A percentile compares a stretch with the other conserved stretches of the same genome.
Conservation (phyloP, 2,797 vertebrate species). For the Limnodromus scolopaceus region DNA sequence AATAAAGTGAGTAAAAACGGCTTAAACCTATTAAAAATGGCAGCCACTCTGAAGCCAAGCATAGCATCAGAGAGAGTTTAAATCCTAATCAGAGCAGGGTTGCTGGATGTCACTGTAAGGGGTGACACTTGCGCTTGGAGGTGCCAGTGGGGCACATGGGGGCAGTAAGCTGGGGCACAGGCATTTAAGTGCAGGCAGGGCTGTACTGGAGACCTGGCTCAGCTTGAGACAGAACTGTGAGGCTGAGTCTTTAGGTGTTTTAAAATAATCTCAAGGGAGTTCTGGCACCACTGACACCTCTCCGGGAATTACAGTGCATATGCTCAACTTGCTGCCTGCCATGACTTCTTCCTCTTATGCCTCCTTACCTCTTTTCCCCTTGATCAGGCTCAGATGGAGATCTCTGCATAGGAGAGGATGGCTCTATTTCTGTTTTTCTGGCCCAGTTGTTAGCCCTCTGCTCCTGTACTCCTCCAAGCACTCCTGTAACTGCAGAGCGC, state of each 20-base stretch:
- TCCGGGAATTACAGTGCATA: background rate
- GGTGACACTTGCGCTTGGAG: background rate
- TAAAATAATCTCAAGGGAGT: background rate
- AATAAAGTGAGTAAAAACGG: constrained; percentile 81
- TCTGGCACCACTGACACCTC: background rate
- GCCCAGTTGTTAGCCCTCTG: background rate
- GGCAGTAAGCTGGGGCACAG: background rate
- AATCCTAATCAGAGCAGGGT: background rate
- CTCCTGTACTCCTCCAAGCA: background rate
- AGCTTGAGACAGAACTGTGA: background rate
- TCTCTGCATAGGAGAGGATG: background rate
- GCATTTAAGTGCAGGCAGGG: background rate
- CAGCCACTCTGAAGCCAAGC: background rate
- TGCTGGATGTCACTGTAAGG: background rate
- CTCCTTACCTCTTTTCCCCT: background rate
- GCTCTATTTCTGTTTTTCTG: background rate
- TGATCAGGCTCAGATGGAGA: background rate
- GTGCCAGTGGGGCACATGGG: background rate
- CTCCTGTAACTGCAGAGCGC: background rate
- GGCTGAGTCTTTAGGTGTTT: background rate
- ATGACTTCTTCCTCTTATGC: background rate
- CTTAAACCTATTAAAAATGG: background rate
- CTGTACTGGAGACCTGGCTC: background rate
- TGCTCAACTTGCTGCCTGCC: background rate
- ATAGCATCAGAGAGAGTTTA: background rate